Base-by-base conservation (phyloP, 2,113 vertebrate species). In the Macquaria ambigua region DNA sequence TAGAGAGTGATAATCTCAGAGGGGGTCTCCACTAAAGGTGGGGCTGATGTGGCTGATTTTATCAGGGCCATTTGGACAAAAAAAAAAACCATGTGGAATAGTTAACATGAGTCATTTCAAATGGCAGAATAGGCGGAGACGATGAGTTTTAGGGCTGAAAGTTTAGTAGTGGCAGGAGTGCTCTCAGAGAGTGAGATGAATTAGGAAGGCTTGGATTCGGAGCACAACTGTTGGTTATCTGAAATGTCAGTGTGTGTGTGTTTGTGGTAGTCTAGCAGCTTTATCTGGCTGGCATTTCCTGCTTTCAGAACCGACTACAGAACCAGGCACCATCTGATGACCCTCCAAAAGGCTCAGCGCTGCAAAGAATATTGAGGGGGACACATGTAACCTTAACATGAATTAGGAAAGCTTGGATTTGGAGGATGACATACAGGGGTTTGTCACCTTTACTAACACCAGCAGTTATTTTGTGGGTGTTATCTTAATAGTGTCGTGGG, bases 221-320 rank as follows among this genome's bases (percentile, higher is more conserved):
- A 86, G 80, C 75, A 59, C 70, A 73, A 78, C 82, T 86, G 85
- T 88, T 91, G 87, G 85, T 85, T 87, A 73, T 91, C 77, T 88
- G 59, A 94, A 95, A 95, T 95, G 95, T 93, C 93, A 94, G 74
- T 74, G 81, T 72, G 59, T 77, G 83, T 80, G 78, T 89, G 83
- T 89, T 31, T 72, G 81, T 71, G 71, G 58, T 71, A 28, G 77
- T 89, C 76, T 72, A 77, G 77, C 86, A 77, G 77, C 74, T 90
- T 95, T 94, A 95, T 95, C 95, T 91, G 85, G 46, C 68, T 95
- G 94, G 90, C 93, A 94, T 95, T 95, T 95, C 74, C 81, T 86
- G 82, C 84, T 90, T 86, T 87, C 82, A 87, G 85, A 82, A 53
- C 62, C 23, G 69, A 68, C 87, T 68, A 48, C 71, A 25, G 74